These are phyloP conservation scores for Verasper variegatus DNA, from an alignment of 2,113 vertebrate genomes.

Conservation along the genomic window DNA sequence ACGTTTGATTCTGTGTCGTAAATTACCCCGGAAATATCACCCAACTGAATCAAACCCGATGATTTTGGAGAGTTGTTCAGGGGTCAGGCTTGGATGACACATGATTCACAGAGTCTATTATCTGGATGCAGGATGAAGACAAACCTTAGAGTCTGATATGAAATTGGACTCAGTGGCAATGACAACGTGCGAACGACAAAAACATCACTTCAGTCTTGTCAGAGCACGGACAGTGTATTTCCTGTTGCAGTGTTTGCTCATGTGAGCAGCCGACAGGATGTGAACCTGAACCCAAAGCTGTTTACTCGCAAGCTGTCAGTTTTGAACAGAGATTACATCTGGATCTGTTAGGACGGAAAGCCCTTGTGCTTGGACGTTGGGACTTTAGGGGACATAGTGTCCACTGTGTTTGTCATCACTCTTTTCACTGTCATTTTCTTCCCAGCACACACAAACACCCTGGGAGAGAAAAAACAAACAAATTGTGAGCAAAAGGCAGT, in stretches of 20 bases:
- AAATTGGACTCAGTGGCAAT: constrained; percentile 29
- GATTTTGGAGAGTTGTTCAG: constrained; percentile 6
- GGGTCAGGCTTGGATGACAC: constrained; percentile 2
- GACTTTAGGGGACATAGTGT: constrained; percentile 6
- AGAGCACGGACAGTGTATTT: not conserved
- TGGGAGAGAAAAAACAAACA: not conserved
- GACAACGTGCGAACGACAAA: not conserved
- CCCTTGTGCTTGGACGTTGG: not conserved
- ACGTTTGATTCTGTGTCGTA: not conserved
- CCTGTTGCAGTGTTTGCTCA: constrained; percentile 1
- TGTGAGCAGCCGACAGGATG: constrained; percentile 3
- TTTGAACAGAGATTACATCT: constrained; percentile 1
- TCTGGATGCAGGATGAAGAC: constrained; percentile 7
- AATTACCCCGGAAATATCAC: constrained; percentile 6
- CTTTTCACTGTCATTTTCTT: not conserved
- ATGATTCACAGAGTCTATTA: constrained; percentile 3
- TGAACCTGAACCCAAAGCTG: constrained; percentile 9
- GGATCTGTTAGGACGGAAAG: not conserved
- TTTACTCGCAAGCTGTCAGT: constrained; percentile 3
- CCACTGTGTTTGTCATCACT: constrained; percentile 11
- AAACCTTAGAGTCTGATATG: constrained; percentile 13
- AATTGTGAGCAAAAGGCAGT: not conserved
- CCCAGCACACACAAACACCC: not conserved
- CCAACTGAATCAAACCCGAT: not conserved
- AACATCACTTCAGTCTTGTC: not conserved